A percentile compares a stretch with the other conserved stretches of the same genome.
Conservation (phyloP, 2,113 vertebrate genomes). For the Melanostigma gelatinosum region DNA sequence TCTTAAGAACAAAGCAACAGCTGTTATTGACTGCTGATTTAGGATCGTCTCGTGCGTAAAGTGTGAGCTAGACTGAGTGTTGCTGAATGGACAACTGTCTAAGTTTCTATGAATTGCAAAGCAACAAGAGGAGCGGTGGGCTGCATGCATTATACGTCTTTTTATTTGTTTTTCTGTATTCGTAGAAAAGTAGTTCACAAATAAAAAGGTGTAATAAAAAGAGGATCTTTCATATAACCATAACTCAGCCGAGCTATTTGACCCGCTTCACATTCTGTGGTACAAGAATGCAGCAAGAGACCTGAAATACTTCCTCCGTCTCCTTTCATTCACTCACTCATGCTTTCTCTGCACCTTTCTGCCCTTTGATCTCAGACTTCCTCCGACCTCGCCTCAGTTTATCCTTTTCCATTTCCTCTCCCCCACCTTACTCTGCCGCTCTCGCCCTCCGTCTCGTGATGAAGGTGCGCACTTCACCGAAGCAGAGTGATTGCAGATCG, state of each 20-base stretch:
- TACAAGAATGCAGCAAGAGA: background rate
- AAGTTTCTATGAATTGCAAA: background rate
- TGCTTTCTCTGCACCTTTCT: background rate
- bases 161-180: background rate
- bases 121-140: background rate
- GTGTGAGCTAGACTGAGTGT: background rate
- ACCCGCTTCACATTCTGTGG: background rate
- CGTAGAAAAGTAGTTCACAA: background rate
- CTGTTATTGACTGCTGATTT: background rate
- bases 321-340: background rate
- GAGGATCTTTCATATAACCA: background rate
- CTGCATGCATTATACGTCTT: background rate
- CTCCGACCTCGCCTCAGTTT: background rate
- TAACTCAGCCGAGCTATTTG: background rate
- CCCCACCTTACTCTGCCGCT: background rate
- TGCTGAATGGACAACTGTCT: background rate
- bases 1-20: background rate
- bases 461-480: slow-evolving; percentile 36
- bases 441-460: slow-evolving; percentile 2
- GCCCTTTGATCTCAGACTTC: slow-evolving; percentile 9
- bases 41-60: background rate
- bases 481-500: slow-evolving; percentile 29
- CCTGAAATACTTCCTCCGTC: background rate
- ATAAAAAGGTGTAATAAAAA: background rate
- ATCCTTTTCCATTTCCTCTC: slow-evolving; percentile 21